A percentile compares a stretch with the other conserved stretches of the same genome.
Evolutionary conservation across 2,113 vertebrate species (phyloP).

Genomic region (Antechinus stuartii): DNA sequence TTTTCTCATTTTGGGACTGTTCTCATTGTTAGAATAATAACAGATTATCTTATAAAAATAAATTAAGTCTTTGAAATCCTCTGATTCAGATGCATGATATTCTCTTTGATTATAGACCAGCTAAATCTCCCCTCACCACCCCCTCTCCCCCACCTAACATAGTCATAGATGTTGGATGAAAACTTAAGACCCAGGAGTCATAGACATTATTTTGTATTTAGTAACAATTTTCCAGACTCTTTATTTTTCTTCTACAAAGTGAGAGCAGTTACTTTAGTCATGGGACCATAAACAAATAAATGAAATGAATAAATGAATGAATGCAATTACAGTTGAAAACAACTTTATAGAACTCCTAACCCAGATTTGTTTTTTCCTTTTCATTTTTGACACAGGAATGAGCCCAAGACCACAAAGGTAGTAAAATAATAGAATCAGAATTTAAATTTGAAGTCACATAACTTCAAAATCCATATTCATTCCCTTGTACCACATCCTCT

Average conservation of each 20-base stretch:
- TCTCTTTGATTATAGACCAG: background rate
- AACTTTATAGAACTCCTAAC: background rate
- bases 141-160: no score
- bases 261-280: background rate
- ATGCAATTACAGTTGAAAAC: background rate
- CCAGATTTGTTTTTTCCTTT: background rate
- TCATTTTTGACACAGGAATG: background rate
- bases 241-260: background rate
- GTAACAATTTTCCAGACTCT: background rate
- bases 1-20: background rate
- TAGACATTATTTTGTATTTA: background rate
- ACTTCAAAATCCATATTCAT: background rate
- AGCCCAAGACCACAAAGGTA: background rate
- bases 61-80: background rate
- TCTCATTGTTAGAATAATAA: background rate
- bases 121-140: no score
- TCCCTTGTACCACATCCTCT: background rate
- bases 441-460: background rate
- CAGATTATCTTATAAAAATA: background rate
- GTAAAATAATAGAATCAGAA: background rate
- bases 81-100: background rate
- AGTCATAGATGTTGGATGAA: background rate
- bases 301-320: no score
- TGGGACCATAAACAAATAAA: background rate
- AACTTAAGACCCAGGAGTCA: background rate